These are phyloP conservation scores for Gephyroberyx darwinii DNA, from an alignment of 2,797 vertebrate genomes.

Conservation along the genomic window DNA sequence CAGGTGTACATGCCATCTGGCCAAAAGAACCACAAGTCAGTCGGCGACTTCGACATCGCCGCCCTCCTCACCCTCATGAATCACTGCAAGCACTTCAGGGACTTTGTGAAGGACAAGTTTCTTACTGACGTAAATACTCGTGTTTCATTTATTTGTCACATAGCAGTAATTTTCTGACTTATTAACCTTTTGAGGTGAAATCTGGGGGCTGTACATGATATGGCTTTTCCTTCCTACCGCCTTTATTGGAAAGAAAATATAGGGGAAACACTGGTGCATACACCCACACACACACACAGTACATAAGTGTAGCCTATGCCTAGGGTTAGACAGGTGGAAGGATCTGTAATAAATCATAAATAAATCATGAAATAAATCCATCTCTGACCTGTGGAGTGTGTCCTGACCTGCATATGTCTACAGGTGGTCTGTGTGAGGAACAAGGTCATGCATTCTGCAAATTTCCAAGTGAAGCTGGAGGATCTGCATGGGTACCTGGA, in stretches of 20 bases:
- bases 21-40: slow-evolving; percentile 17
- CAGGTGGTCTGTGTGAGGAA: slow-evolving; percentile 66
- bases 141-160: too few species aligned
- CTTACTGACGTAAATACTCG: slow-evolving; percentile 22
- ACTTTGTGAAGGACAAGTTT: neutral
- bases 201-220: too few species aligned
- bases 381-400: neutral
- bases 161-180: too few species aligned
- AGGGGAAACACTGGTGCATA: too few species aligned
- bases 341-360: too few species aligned
- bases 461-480: slow-evolving; percentile 43
- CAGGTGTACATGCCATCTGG: slow-evolving; percentile 66
- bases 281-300: too few species aligned
- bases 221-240: too few species aligned
- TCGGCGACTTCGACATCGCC: slow-evolving; percentile 64
- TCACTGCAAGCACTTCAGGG: slow-evolving; percentile 53
- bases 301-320: too few species aligned
- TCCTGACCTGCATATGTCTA: neutral
- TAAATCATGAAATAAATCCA: neutral
- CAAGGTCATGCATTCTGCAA: slow-evolving; percentile 66
- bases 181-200: too few species aligned
- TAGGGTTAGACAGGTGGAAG: too few species aligned
- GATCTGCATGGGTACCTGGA: slow-evolving; percentile 24
- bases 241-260: too few species aligned
- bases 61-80: slow-evolving; percentile 60